Base-by-base conservation (phyloP, 2,888 invertebrate genomes). In the Zaprionus bogoriensis region DNA sequence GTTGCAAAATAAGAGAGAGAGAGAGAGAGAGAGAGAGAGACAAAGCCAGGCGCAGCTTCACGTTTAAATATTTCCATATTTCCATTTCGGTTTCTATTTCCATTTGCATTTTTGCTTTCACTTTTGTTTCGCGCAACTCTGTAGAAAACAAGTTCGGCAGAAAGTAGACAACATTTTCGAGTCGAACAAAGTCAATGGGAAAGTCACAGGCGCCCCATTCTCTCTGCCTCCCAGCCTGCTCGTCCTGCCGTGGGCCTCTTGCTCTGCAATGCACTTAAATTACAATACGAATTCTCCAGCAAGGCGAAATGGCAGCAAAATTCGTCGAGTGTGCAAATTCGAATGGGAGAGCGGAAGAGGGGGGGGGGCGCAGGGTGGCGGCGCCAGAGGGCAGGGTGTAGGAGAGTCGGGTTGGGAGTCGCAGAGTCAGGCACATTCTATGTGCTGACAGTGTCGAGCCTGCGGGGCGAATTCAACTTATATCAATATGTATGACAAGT, bases 401-500 rank as follows among this genome's bases (percentile, higher is more conserved):
- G 12, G 4, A 14, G 23, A 1, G 14, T 10, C 4, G 36, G 19
- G 14, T 1, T n/a, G 32, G 39, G 28, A 2, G 6, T 32, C 2
- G 3, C 14, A 9, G 45, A n/a, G 45, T n/a, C 7, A 14, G 32
- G 36, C 30, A 30, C 12, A 32, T 38, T 20, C 14, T 57, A 74
- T 64, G 64, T 82, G 82, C 76, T 85, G 79, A 76, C 86, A 70
- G 66, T 59, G 38, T 57, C 58, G 62, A 69, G 66, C 57, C 80
- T 63, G 53, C 57, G 58, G 67, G 71, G 77, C 77, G 50, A 70
- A 77, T 78, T 75, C 79, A 57, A 72, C 74, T 69, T 79, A 78
- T 78, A 85, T 82, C 82, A 82, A 77, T 78, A 84, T 82, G 82
- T 73, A 85, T 67, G 82, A 79, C 85, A 82, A 78, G 76, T 75